A percentile compares a stretch with the other conserved stretches of the same genome.
Evolutionary conservation across 1,140 invertebrate species (phyloP).

Genomic region (Drosophila melanogaster): DNA sequence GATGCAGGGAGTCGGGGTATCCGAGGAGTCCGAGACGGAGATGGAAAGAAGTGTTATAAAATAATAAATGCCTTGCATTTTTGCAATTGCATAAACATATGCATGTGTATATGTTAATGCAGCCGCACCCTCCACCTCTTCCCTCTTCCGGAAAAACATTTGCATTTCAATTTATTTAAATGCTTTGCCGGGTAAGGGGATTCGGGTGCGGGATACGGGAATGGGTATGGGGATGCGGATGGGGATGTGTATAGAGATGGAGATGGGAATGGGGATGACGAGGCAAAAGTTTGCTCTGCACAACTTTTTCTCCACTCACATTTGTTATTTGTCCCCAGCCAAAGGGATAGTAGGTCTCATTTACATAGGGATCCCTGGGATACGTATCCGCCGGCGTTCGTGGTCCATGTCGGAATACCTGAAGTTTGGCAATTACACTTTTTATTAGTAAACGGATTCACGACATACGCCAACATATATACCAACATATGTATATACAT

Average conservation of each 20-base stretch:
- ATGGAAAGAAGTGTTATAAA: slow-evolving; percentile 69
- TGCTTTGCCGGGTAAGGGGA: slow-evolving; percentile 54
- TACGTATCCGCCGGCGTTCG: slow-evolving; percentile 91
- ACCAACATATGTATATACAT: too few species aligned
- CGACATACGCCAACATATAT: slow-evolving; percentile 1
- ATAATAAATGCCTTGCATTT: slow-evolving; percentile 82
- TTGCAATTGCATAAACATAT: slow-evolving; percentile 82
- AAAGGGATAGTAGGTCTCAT: slow-evolving; percentile 88
- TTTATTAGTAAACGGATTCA: slow-evolving; percentile 45
- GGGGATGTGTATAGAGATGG: neutral
- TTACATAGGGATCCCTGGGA: slow-evolving; percentile 90
- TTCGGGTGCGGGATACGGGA: neutral
- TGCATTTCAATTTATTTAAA: slow-evolving; percentile 83
- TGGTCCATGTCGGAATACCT: slow-evolving; percentile 92
- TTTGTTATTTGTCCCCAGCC: slow-evolving; percentile 93
- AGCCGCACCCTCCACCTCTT: slow-evolving; percentile 10
- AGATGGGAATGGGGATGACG: slow-evolving; percentile 27
- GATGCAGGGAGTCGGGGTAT: slow-evolving; percentile 1
- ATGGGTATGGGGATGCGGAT: too few species aligned
- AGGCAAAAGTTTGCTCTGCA: slow-evolving; percentile 59
- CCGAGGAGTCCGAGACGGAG: slow-evolving; percentile 26
- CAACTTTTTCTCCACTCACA: slow-evolving; percentile 86
- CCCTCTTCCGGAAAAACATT: slow-evolving; percentile 48
- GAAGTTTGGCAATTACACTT: slow-evolving; percentile 54
- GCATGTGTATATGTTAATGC: slow-evolving; percentile 82